Evolutionary conservation across 2,797 vertebrate genomes (phyloP).

Genomic region (Propithecus perrieri): DNA sequence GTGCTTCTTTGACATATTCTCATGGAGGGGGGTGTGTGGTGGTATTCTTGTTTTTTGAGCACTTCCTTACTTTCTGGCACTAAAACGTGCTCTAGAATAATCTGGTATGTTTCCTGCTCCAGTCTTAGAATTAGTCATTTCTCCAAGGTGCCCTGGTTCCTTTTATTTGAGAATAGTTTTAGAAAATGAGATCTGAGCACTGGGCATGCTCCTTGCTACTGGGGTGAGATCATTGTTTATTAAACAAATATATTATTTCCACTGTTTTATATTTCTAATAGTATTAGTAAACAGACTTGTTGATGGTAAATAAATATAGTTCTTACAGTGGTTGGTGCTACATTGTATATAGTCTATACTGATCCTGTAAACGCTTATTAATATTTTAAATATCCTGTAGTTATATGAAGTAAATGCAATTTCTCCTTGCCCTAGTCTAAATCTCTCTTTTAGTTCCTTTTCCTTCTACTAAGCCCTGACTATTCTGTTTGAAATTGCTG

Average conservation of each 20-base stretch:
- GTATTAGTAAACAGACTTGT: not conserved
- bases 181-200: not conserved
- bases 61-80: not conserved
- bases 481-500: not conserved
- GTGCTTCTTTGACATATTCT: not conserved
- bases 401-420: not conserved
- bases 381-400: slow-evolving; percentile 14
- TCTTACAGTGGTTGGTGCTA: not conserved
- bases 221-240: not conserved
- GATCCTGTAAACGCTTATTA: slow-evolving; percentile 21
- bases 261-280: slow-evolving; percentile 10
- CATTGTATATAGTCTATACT: not conserved
- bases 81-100: not conserved
- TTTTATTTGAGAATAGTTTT: not conserved
- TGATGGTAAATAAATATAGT: not conserved
- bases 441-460: not conserved
- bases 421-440: not conserved
- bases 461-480: not conserved
- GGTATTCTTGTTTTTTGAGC: not conserved
- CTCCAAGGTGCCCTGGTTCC: not conserved
- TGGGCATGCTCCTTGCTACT: not conserved
- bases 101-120: not conserved
- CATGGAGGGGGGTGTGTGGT: not conserved
- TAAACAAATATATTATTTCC: not conserved
- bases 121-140: not conserved